These are phyloP conservation scores for Zaprionus capensis DNA, from an alignment of 1,140 invertebrate species.

Conservation along the genomic window DNA sequence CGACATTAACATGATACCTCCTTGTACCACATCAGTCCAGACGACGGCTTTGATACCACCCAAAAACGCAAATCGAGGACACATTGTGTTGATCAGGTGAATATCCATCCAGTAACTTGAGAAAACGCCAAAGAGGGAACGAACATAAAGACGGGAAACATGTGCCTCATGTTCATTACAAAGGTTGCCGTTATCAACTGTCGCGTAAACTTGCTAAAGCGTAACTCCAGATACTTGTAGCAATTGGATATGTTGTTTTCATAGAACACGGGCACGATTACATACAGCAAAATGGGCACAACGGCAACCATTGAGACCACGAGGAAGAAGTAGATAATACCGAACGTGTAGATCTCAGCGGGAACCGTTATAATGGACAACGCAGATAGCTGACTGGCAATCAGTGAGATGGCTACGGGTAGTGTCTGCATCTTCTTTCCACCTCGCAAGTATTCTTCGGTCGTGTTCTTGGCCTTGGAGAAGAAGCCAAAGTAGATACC, in stretches of 20 bases:
- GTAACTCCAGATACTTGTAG: constrained; percentile 91
- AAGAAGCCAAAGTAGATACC: constrained; percentile 90
- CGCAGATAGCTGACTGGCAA: constrained; percentile 93
- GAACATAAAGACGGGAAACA: constrained; percentile 77
- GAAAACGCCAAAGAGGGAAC: constrained; percentile 91
- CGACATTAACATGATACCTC: constrained; percentile 90
- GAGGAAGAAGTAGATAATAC: constrained; percentile 88
- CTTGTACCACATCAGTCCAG: constrained; percentile 94
- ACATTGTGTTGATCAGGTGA: constrained; percentile 89
- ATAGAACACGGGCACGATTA: constrained; percentile 94
- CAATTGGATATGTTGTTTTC: constrained; percentile 91
- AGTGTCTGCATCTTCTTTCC: constrained; percentile 88
- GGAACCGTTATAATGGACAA: constrained; percentile 92
- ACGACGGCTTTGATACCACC: constrained; percentile 94
- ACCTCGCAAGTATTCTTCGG: constrained; percentile 87
- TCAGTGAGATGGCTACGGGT: constrained; percentile 87
- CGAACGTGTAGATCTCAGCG: constrained; percentile 92
- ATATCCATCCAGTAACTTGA: constrained; percentile 91
- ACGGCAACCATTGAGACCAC: constrained; percentile 87
- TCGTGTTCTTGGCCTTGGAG: too few relatives aligned
- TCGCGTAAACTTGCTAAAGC: constrained; percentile 87
- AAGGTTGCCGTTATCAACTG: constrained; percentile 88
- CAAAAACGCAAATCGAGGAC: constrained; percentile 92
- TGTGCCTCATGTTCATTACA: constrained; percentile 84
- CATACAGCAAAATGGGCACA: constrained; percentile 87